Evolutionary conservation across 2,888 invertebrate genomes (phyloP), one percentile per base, ranked within the genome.

Genomic region (Chouioia cunea): DNA sequence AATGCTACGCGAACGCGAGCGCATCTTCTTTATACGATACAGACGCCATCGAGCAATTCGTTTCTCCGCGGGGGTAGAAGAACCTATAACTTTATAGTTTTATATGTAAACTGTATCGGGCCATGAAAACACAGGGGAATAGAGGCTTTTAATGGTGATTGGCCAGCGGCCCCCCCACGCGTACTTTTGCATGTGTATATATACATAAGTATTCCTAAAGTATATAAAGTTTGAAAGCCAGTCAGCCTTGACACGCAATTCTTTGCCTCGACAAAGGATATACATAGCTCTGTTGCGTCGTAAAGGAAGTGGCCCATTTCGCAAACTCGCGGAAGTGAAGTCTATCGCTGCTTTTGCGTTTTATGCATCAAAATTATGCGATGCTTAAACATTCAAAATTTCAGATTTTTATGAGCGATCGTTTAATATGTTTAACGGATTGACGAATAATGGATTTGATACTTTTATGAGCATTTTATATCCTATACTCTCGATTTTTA

Each of bases 51-150:
- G 63, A 52, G 44, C 23, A 18, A 70, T 76, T 73, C 74, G 63
- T 60, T 46, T 2, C 23, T 8, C 18, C 52, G 58, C 57, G 43
- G 48, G 66, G 52, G 54, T 43, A 27, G 43, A 69, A 69, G 73
- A 62, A 57, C 76, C 77, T 78, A 81, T 82, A 83, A 84, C 81
- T 83, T 84, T 83, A 84, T 83, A 83, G 83, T 84, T 83, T 84
- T 84, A 84, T 83, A 83, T 84, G 84, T 83, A 83, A 85, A 84
- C 83, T 84, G 80, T 83, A 83, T 83, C 80, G 81, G 74, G 80
- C 75, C 78, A 77, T 80, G 78, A 81, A 81, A 79, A 76, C 72
- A 53, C n/a, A 22, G 71, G 75, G 65, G 72, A 73, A 76, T 76
- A 79, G 74, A 79, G 78, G 71, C 22, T 78, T 82, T 84, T 85